Base-by-base conservation (phyloP, 2,797 vertebrate genomes). In the Scyliorhinus canicula region DNA sequence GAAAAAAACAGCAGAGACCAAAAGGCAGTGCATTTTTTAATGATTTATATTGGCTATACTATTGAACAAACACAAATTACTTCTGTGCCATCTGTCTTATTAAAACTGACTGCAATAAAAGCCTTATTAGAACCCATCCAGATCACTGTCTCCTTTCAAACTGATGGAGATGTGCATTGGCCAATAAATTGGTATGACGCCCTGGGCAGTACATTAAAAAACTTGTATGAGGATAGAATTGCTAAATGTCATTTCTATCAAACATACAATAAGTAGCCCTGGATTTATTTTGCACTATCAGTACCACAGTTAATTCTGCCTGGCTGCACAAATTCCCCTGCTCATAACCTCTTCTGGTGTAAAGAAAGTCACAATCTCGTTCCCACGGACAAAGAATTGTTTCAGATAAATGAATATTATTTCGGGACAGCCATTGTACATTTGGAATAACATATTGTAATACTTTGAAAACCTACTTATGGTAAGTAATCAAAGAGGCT, bases 71-170 rank as follows among this genome's bases (percentile, higher is more conserved):
- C 65, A n/a, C n/a, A 91, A 65, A 65, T 91, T 65, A 91, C n/a
- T 65, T 91, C 65, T 65, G 88, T 65, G 44, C n/a, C 88, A 91
- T 91, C 57, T 65, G 60, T 91, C 60, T 91, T 91, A 63, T 65
- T 91, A 63, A 91, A 91, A 91, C n/a, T 44, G 88, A 91, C 57
- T 91, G 60, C 60, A 91, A 91, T 91, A 91, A 91, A 91, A 47
- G 40, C 2, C 88, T 65, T n/a, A 65, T 91, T 65, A 65, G 88
- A 65, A 40, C 88, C 63, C 60, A 91, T 91, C 88, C 57, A 91
- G 35, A 91, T 63, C 55, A 65, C 35, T 91, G 55, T 91, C 88
- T 44, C 21, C 57, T 91, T 91, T 60, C 88, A 91, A 91, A 1
- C 40, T 19, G 7, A 65, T 47, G 21, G 8, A 40, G 16, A 28